Base-by-base conservation (phyloP, 2,113 vertebrate genomes). In the Ciconia maguari region DNA sequence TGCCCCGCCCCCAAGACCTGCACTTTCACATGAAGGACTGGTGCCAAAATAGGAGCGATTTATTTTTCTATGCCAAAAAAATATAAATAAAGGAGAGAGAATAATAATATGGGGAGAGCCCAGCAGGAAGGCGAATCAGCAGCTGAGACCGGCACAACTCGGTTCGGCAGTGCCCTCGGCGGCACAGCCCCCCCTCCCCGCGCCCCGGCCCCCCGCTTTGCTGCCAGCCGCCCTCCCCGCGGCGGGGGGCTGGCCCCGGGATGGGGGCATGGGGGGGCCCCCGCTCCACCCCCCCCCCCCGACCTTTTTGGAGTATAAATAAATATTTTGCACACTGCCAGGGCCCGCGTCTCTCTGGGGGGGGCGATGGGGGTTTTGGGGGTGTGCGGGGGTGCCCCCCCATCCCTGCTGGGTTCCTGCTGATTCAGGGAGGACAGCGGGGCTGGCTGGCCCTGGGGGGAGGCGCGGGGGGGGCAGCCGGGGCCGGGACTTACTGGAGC, bases 301-400 rank as follows among this genome's bases (percentile, higher is more conserved):
- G 93, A 91, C 90, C 95, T 96, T 97, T 97, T 96, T 94, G 94
- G 89, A 95, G 84, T 95, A 94, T 48, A 75, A 98, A 98, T 98
- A 98, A 97, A 97, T 98, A 97, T 97, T 98, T 98, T 97, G 95
- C 97, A 96, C 93, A 90, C 77, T 79, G 70, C 19, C 15, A 8
- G 51, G 51, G 70, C 42, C 29, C 32, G 51, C 16, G 36, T 41
- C 27, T 54, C 7, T 12, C 19, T 11, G 18, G 32, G 32, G 36
- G 38, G 41, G 42, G 64, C 36, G 36, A 36, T 36, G 42, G 42
- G 64, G 41, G 7, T 30, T 61, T 38, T 38, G 34, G 34, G 58
- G 58, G 21, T 60, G 34, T 19, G 36, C 36, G 36, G 36, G 36
- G 36, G 36, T 36, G 36, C 36, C 34, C 57, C 36, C 26, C 55